phyloP scores from a whole-genome alignment of 2,797 vertebrate genomes.

The Muraenolepis orangiensis region DNA sequence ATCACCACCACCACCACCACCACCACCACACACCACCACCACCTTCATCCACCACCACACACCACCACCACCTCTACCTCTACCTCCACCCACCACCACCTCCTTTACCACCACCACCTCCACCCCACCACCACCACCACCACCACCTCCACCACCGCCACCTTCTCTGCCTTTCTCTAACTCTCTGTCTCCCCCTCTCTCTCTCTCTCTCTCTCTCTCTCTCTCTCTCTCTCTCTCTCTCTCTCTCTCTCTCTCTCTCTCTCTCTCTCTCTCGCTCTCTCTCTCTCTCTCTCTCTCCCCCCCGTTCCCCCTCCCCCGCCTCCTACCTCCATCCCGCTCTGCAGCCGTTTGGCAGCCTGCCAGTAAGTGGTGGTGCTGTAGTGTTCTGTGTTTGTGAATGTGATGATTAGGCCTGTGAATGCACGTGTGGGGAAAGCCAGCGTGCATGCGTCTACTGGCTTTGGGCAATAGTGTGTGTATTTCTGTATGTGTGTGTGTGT shows the following conservation, averaged over 20 bases:
- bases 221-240: neutral
- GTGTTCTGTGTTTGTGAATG: neutral
- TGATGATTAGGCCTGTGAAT: too few relatives aligned
- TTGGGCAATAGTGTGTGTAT: neutral
- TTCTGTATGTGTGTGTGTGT: neutral
- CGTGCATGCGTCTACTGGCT: too few relatives aligned
- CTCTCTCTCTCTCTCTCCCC: neutral
- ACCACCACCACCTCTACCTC: neutral
- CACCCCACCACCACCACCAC: too few relatives aligned
- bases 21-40: neutral
- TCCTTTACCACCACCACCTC: neutral
- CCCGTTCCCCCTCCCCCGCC: neutral
- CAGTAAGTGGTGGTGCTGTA: neutral
- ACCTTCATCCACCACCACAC: neutral
- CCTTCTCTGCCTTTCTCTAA: neutral
- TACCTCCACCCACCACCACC: too few relatives aligned
- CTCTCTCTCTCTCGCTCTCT: neutral
- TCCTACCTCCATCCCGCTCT: neutral
- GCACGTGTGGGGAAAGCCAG: too few relatives aligned
- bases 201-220: neutral
- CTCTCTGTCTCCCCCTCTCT: neutral
- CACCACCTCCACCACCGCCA: neutral
- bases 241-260: neutral
- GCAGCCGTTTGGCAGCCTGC: neutral
- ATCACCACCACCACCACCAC: too few relatives aligned